Conservation (phyloP, 2,888 invertebrate genomes). For the Dinocampus coccinellae region DNA sequence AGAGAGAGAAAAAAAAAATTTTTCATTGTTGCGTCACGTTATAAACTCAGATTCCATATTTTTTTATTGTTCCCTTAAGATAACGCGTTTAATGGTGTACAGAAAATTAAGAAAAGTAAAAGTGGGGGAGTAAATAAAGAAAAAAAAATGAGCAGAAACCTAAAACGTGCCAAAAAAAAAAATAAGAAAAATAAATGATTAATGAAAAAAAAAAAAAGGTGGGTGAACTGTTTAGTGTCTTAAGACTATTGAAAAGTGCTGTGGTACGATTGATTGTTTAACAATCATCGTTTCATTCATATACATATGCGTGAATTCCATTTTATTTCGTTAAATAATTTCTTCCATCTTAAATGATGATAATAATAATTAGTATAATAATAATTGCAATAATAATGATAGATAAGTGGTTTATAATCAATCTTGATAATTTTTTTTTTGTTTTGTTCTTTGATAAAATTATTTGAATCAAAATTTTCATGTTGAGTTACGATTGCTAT, state of each 20-base stretch:
- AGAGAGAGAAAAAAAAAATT: no score
- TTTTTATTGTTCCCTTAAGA: constrained; percentile 43
- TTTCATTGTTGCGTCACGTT: constrained; percentile 25
- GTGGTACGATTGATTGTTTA: constrained; percentile 8
- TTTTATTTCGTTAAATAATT: constrained; percentile 1
- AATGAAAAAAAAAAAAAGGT: constrained; percentile 23
- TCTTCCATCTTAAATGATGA: constrained; percentile 22
- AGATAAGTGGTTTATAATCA: neutral
- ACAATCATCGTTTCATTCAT: constrained; percentile 2
- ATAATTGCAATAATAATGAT: neutral
- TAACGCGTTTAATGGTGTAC: constrained; percentile 23
- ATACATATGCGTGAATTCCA: neutral
- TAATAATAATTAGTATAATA: no score
- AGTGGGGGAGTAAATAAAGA: no score
- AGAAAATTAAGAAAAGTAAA: constrained; percentile 14
- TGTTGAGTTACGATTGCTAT: neutral
- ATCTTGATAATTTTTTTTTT: neutral
- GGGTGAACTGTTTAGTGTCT: constrained; percentile 41
- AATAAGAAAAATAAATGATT: neutral
- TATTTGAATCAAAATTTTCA: neutral
- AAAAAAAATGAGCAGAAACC: constrained; percentile 23
- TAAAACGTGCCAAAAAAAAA: constrained; percentile 46
- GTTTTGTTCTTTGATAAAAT: neutral
- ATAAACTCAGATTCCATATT: constrained; percentile 44
- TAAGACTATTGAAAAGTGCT: constrained; percentile 35